Evolutionary conservation across 2,797 vertebrate species (phyloP).

Genomic region (Hydrolagus colliei): DNA sequence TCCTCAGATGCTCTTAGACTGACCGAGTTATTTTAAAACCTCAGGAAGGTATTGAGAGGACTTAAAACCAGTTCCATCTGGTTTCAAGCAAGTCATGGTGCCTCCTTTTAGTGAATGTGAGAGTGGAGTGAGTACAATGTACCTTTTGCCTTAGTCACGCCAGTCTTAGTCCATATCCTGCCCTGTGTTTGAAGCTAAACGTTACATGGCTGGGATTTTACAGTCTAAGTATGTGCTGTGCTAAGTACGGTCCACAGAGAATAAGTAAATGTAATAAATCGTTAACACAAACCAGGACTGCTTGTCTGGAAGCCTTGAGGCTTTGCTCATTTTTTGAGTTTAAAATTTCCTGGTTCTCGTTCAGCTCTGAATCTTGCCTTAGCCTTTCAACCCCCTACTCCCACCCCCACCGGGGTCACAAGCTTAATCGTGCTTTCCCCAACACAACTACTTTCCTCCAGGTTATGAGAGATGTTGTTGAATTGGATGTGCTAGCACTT

Average conservation of each 20-base stretch:
- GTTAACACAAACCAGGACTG: not conserved
- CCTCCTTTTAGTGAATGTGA: not conserved
- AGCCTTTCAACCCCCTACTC: too few species aligned
- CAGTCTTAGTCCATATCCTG: too few species aligned
- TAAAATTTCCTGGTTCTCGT: not conserved
- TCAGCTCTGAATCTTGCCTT: not conserved
- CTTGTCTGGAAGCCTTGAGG: not conserved
- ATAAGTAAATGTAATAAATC: not conserved
- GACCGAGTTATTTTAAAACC: too few species aligned
- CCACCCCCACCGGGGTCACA: not conserved
- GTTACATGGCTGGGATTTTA: not conserved
- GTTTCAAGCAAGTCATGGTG: too few species aligned
- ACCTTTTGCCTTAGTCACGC: too few species aligned
- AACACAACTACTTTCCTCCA: not conserved
- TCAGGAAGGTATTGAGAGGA: too few species aligned
- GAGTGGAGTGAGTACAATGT: not conserved
- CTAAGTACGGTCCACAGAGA: not conserved
- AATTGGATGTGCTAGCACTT: conserved; percentile 3
- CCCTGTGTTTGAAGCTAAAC: not conserved
- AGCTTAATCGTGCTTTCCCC: not conserved
- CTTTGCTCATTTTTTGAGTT: not conserved
- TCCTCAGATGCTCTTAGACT: too few species aligned
- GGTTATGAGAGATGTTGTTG: not conserved
- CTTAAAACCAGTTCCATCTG: too few species aligned
- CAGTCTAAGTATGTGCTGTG: not conserved